Base-by-base conservation (phyloP, 2,888 invertebrate genomes). In the Agrotis exclamationis region DNA sequence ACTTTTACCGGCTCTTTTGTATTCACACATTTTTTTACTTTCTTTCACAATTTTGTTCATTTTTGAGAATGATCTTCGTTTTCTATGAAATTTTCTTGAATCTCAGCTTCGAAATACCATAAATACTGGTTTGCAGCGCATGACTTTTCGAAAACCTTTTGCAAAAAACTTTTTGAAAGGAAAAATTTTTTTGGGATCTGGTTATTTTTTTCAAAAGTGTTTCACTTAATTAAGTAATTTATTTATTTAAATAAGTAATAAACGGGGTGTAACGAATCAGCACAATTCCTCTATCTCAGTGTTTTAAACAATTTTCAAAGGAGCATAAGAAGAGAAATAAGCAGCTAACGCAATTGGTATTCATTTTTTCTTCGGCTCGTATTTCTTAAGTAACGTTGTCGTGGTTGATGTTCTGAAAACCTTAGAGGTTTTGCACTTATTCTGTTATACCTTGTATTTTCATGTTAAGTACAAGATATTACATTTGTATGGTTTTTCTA, bases 401-500 rank as follows among this genome's bases (percentile, higher is more conserved):
- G 11, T 39, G 39, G 39, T 11, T 39, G 11, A 39, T 39, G 39
- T 28, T 28, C 28, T 28, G 28, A 28, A 28, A 39, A 39, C 39
- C 39, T 39, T 9, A 39, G 39, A 11, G 39, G 39, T 39, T 39
- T 39, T 39, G 39, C 39, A 39, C 39, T 39, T 39, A 39, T 39
- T 39, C 39, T 39, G 39, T 39, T 39, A 39, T 2, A 39, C 39
- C 11, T 47, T 48, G 11, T 48, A 48, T 53, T 28, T 54, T 28
- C 54, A 4, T 6, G 2, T 13, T 11, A 56, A 56, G n/a, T 20
- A 51, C 24, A 0, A 2, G 18, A n/a, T 7, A 6, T 62, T 6
- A 54, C n/a, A 22, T 2, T 39, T 39, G 39, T 39, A 39, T 39
- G 39, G 9, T 28, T 44, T 71, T 71, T 63, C 76, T 69, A 47